Percentiles rank a stretch among this genome's conserved stretches.
Conservation (phyloP, 23 tunicate genomes). For the Aplidium turbinatum region DNA sequence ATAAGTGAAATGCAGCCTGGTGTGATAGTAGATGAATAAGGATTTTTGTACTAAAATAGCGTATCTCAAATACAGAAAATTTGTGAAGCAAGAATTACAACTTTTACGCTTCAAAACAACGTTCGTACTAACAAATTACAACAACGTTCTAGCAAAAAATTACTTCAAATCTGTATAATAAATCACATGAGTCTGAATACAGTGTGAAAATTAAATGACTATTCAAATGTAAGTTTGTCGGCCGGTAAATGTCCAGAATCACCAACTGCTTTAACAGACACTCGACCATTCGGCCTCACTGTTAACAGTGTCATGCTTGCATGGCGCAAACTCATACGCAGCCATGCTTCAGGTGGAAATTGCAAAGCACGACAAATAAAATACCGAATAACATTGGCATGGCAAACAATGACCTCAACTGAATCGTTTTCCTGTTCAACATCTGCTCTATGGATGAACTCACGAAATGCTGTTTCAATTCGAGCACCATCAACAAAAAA, state of each 20-base stretch:
- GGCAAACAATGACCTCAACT: constrained; percentile 80
- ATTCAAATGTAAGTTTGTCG: constrained; percentile 80
- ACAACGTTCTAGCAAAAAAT: no score
- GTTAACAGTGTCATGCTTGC: constrained; percentile 74
- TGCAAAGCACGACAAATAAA: constrained; percentile 85
- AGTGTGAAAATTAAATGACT: no score
- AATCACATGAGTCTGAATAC: no score
- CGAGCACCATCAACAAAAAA: constrained; percentile 74
- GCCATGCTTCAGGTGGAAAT: constrained; percentile 93
- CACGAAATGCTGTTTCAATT: constrained; percentile 88
- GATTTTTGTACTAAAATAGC: no score
- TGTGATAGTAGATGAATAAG: no score
- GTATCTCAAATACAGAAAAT: no score
- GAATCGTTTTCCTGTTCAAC: constrained; percentile 62
- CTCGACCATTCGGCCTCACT: constrained; percentile 75
- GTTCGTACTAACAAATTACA: no score
- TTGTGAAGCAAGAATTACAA: no score
- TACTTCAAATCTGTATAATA: no score
- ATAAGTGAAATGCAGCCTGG: no score
- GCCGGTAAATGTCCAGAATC: constrained; percentile 84
- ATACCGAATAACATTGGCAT: constrained; percentile 95
- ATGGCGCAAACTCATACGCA: constrained; percentile 73
- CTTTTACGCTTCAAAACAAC: no score
- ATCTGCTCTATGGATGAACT: constrained; percentile 74
- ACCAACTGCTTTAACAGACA: constrained; percentile 64